Evolutionary conservation across 2,797 vertebrate genomes (phyloP).

Genomic region (Hippoglossus hippoglossus): DNA sequence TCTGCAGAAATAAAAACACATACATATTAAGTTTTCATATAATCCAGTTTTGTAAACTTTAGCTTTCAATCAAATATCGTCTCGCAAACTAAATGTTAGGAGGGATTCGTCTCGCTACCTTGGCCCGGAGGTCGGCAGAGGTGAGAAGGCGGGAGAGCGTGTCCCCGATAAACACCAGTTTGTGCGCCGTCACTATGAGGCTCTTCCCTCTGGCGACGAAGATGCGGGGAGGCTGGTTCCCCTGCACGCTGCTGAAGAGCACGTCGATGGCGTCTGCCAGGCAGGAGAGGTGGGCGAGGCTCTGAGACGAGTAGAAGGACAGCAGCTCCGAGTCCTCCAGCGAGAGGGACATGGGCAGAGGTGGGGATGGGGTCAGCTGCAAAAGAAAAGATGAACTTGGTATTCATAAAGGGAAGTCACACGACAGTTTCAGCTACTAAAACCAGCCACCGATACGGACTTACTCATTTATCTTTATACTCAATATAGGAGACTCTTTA

Average conservation of each 20-base stretch:
- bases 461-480: background rate
- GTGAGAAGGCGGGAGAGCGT: constrained; percentile 90
- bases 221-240: constrained; percentile 89
- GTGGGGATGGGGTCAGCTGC: constrained; percentile 82
- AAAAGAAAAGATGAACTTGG: background rate
- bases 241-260: constrained; percentile 88
- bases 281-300: constrained; percentile 88
- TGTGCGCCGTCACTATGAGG: constrained; percentile 92
- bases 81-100: background rate
- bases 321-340: constrained; percentile 90
- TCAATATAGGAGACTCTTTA: too few relatives aligned
- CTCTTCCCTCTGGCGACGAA: constrained; percentile 91
- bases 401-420: background rate
- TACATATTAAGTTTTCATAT: background rate
- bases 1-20: constrained; percentile 57
- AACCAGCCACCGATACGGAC: too few relatives aligned
- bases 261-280: constrained; percentile 88
- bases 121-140: constrained; percentile 87
- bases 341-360: constrained; percentile 80
- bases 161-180: constrained; percentile 94
- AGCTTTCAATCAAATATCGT: too few relatives aligned
- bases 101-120: constrained; percentile 61
- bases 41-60: background rate
- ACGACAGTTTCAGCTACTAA: background rate
- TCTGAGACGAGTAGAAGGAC: constrained; percentile 92